Evolutionary conservation across 2,113 vertebrate genomes (phyloP), one percentile per base, ranked within the genome.

Genomic region (Rattus rattus): DNA sequence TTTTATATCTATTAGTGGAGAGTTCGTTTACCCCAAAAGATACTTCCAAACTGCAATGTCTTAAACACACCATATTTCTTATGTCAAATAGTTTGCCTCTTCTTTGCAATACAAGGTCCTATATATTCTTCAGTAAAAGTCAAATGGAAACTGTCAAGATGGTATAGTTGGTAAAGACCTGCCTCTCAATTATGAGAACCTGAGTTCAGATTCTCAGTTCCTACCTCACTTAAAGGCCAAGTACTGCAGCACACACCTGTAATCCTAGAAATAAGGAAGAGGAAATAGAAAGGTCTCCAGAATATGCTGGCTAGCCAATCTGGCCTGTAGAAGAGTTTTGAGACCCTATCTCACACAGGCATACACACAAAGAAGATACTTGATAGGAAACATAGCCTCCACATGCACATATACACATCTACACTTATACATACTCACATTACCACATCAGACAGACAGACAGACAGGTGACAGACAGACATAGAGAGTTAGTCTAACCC

Each of bases 121-220:
- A 11, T 10, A 11, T 11, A 39, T 91, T 97, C 79, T 90, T 96
- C 39, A 67, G 87, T 39, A 90, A 87, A 84, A 30, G n/a, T 73
- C 17, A 96, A 43, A 7, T 24, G 14, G 8, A 86, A 22, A 33
- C 3, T 54, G 19, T 47, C 22, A 20, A 49, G 7, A 52, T 52
- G 47, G 33, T 26, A 13, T 17, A 70, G 20, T 36, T 67, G 26
- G 33, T 52, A n/a, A 87, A 67, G 5, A 3, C 33, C 10, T 52
- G 10, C 9, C 39, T 36, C 26, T 49, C 47, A 69, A 20, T 67
- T 30, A 47, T 69, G 30, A 52, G 14, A 16, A 70, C 47, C 11
- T 70, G 65, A 52, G 65, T 36, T 87, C 12, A 70, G 47, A 87
- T 52, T n/a, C 30, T 54, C 17, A 70, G 85, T 33, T 70, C 5